Percentiles rank a stretch among this genome's conserved stretches.
Evolutionary conservation across 1,140 invertebrate species (phyloP).

Genomic region (Bombus pascuorum): DNA sequence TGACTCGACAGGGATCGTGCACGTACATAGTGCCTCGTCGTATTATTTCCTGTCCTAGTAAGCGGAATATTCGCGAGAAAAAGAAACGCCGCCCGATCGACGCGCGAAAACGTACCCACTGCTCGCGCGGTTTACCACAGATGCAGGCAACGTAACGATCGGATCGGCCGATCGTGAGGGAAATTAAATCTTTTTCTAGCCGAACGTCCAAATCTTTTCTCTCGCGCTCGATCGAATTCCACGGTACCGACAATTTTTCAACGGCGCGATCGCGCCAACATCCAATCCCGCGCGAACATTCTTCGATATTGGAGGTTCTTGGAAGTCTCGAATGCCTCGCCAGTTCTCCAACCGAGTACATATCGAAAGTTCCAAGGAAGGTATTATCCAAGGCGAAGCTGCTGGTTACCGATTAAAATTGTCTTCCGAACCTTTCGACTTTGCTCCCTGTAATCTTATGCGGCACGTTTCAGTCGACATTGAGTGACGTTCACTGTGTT

Average conservation of each 20-base stretch:
- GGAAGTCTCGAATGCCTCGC: no score
- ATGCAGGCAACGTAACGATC: no score
- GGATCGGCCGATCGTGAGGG: no score
- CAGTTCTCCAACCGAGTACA: no score
- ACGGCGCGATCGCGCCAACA: neutral
- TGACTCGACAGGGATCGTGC: slow-evolving; percentile 12
- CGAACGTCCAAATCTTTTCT: neutral
- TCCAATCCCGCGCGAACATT: neutral
- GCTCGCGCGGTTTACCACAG: no score
- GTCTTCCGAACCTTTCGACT: neutral
- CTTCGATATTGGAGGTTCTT: neutral
- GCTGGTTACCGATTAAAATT: neutral
- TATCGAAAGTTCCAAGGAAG: neutral
- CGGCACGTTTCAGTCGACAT: neutral
- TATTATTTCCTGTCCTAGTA: no score
- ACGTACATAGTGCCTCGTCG: no score
- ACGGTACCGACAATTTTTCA: neutral
- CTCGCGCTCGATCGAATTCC: neutral
- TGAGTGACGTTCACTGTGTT: neutral
- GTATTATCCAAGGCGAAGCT: neutral
- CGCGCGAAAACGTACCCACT: no score
- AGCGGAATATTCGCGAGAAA: no score
- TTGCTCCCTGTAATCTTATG: neutral
- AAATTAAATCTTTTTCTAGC: no score
- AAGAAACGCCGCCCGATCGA: no score